A percentile compares a stretch with the other conserved stretches of the same genome.
Evolutionary conservation across 2,113 vertebrate genomes (phyloP).

Genomic region (Budorcas taxicolor): DNA sequence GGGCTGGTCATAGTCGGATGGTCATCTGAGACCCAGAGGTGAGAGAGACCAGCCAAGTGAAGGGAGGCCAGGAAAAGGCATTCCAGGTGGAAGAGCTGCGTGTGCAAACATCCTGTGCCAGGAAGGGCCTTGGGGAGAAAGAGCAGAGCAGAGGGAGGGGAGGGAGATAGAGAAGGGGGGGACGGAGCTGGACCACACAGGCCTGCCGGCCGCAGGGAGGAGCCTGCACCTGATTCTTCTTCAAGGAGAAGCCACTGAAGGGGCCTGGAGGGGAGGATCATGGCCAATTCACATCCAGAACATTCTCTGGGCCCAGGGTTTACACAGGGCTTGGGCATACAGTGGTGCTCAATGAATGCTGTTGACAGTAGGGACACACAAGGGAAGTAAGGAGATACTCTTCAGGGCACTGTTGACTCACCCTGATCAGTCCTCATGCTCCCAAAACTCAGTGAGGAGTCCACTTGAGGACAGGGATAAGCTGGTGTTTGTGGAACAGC

Average conservation of each 20-base stretch:
- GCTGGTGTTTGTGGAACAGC: background rate
- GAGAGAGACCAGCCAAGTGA: background rate
- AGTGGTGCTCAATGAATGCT: background rate
- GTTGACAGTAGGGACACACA: background rate
- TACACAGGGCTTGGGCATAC: background rate
- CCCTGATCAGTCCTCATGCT: background rate
- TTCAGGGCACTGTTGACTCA: background rate
- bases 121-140: background rate
- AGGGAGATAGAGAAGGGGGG: rapidly evolving
- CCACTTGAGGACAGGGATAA: background rate
- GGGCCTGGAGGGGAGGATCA: background rate
- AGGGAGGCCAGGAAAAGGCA: background rate
- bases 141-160: background rate
- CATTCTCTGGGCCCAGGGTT: background rate
- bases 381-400: background rate
- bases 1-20: background rate
- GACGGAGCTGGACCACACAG: rapidly evolving
- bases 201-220: background rate
- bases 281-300: background rate
- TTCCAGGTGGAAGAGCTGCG: background rate
- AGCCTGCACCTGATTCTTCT: background rate
- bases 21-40: background rate
- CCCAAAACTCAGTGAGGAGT: too few relatives aligned
- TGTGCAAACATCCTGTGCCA: background rate
- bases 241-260: background rate